Evolutionary conservation across 2,113 vertebrate genomes (phyloP), one percentile per base, ranked within the genome.

Genomic region (Corvus hawaiiensis): DNA sequence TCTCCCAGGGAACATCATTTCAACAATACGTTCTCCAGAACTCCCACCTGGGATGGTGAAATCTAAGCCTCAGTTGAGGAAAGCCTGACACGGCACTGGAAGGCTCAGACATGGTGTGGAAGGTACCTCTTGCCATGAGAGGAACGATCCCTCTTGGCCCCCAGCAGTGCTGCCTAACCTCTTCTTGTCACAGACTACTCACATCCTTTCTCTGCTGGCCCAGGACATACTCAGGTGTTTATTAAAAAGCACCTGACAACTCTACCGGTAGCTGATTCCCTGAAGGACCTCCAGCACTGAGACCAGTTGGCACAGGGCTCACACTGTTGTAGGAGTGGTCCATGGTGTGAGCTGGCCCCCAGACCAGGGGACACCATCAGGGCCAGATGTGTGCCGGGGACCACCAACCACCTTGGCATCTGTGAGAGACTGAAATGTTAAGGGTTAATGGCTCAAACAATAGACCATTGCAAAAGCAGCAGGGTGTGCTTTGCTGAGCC

Each of bases 41-140:
- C 21, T 55, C 37, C 46, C 6, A 4, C 4, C 11, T 20, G 52
- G 32, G 22, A 37, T 27, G 19, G 37, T 23, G 32, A 71, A 43
- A 88, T 41, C 49, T 48, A 35, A 83, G 26, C 39, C 26, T 72
- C 6, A 1, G 13, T 48, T 0, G 0, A 48, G 54, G 48, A 76
- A 68, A 64, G 39, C 18, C 28, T 80, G 44, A 24, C 13, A 23
- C 0, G 0, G 28, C 3, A 2, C 35, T 28, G 16, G 37, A 15
- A 37, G 44, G 54, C 54, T 81, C 39, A 59, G 33, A n/a, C 3
- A 3, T 19, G 54, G 3, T 33, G 20, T 77, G 46, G n/a, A 51
- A 66, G 24, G 26, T 4, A 21, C 8, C 28, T 68, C 48, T 51
- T 76, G 62, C 41, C 55, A 14, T 10, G 30, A 85, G 16, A n/a